Evolutionary conservation across 2,888 invertebrate genomes (phyloP), one percentile per base, ranked within the genome.

Genomic region (Cheilosia scutellata): DNA sequence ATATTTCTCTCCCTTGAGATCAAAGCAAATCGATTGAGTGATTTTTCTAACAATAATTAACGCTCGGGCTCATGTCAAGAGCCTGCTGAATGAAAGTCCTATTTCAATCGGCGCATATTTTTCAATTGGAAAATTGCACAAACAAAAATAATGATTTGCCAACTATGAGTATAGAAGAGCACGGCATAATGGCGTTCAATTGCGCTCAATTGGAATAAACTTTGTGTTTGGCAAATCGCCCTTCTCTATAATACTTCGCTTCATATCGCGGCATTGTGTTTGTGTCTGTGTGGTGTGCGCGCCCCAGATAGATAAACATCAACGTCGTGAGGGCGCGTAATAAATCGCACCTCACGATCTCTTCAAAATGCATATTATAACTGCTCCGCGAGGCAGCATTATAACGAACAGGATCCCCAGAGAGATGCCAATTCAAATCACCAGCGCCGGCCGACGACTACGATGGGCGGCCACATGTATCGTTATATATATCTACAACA

Each of bases 21-120:
- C 76, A 86, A 80, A 80, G 86, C 86, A 86, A 86, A 86, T 86
- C 80, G 80, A 80, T 80, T 68, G 80, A 80, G 60, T 80, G 60
- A 76, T 66, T 86, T 72, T 66, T 86, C 80, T 86, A 76, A 80
- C 86, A 80, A 86, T 86, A 86, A 86, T 86, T 76, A 86, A 86
- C 80, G 86, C 80, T 86, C 68, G 55, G 66, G 49, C 72, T 80
- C 40, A 76, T 72, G 86, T 80, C 86, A 72, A 86, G 86, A 71
- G 76, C 13, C 51, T 47, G 20, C 51, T 47, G 20, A 75, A 80
- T 9, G n/a, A 66, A 77, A 80, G 76, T 86, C 80, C 76, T 62
- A 57, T 47, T 58, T 44, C 57, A 57, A 68, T 57, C 66, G 20
- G 20, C n/a, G 55, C 42, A 62, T 63, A 68, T 51, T 83, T 78